Conservation (phyloP, 1,140 invertebrate genomes). For the Pinna nobilis region DNA sequence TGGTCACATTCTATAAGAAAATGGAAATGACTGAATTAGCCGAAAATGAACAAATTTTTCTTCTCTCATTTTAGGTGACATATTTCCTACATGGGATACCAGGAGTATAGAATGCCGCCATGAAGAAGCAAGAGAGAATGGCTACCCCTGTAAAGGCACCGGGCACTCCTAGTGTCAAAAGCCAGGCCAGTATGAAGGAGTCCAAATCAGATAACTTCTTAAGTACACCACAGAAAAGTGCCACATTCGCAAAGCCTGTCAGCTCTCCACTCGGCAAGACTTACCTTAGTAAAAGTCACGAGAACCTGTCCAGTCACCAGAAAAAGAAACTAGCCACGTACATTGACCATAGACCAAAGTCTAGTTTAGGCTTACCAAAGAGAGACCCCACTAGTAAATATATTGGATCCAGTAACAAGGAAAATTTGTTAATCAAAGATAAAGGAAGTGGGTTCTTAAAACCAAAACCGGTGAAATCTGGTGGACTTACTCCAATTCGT, state of each 20-base stretch:
- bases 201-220: conserved; percentile 61
- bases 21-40: background rate
- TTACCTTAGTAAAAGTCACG: conserved; percentile 73
- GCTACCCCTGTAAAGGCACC: conserved; percentile 28
- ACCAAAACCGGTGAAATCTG: conserved; percentile 48
- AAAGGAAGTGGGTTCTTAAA: conserved; percentile 53
- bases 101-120: background rate
- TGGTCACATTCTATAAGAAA: no score
- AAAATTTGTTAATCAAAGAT: conserved; percentile 43
- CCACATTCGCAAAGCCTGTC: conserved; percentile 35
- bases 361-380: conserved; percentile 53
- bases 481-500: conserved; percentile 54
- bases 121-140: conserved; percentile 33
- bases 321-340: conserved; percentile 54
- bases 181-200: conserved; percentile 54
- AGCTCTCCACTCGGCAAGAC: conserved; percentile 49
- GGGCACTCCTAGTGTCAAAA: background rate
- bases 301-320: conserved; percentile 66
- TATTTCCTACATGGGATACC: background rate
- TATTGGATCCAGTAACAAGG: conserved; percentile 47
- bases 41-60: background rate
- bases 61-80: background rate
- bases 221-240: conserved; percentile 38
- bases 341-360: conserved; percentile 51
- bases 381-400: conserved; percentile 32